Percentiles rank a stretch among this genome's conserved stretches.
Evolutionary conservation across 2,797 vertebrate species (phyloP).

Genomic region (Typhlichthys eigenmanni): DNA sequence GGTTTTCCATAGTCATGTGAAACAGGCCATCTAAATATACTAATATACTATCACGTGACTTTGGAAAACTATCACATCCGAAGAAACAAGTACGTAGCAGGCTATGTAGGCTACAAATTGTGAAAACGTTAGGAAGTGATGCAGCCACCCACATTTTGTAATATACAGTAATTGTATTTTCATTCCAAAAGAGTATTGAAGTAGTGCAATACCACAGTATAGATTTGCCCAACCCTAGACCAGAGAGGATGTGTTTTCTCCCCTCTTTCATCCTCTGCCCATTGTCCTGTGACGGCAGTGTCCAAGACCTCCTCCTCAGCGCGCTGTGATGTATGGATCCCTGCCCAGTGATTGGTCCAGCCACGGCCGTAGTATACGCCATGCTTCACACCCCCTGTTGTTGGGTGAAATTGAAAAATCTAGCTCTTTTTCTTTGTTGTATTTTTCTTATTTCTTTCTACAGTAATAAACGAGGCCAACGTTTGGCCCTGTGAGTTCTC

Average conservation of each 20-base stretch:
- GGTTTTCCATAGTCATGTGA: too few species aligned
- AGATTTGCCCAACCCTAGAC: too few species aligned
- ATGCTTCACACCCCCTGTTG: conserved; percentile 9
- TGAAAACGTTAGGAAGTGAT: too few species aligned
- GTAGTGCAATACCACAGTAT: too few species aligned
- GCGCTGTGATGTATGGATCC: conserved; percentile 59
- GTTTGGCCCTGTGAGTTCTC: conserved; percentile 25
- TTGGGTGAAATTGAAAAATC: conserved; percentile 42
- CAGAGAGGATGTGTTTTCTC: not conserved
- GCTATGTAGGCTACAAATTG: too few species aligned
- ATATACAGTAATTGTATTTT: too few species aligned
- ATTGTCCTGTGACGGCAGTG: conserved; percentile 58
- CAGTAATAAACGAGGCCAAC: conserved; percentile 3
- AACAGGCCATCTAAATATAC: too few species aligned
- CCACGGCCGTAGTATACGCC: conserved; percentile 56
- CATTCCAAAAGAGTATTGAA: too few species aligned
- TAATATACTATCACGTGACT: too few species aligned
- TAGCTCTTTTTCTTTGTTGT: not conserved
- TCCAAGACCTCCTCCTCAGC: conserved; percentile 39
- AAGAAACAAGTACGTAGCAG: too few species aligned
- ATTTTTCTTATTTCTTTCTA: conserved; percentile 5
- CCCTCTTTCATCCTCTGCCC: conserved; percentile 40
- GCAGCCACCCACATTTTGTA: too few species aligned
- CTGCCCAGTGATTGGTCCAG: conserved; percentile 49
- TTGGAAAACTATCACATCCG: too few species aligned